These are phyloP conservation scores for Agrotis puta DNA, from an alignment of 2,888 invertebrate species.

Conservation along the genomic window DNA sequence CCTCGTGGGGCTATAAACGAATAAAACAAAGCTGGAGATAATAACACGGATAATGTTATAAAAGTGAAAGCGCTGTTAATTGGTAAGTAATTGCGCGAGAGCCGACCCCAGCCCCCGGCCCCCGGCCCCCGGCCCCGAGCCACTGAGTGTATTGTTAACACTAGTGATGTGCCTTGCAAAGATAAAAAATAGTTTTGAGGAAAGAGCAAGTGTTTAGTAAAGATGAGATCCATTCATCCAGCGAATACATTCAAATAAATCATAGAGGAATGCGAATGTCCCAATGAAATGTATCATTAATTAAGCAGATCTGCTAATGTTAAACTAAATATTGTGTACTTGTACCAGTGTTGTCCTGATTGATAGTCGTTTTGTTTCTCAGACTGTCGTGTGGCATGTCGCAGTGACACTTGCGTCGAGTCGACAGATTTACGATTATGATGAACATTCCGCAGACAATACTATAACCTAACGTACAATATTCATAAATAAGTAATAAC, in stretches of 20 bases:
- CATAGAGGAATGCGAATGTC: neutral
- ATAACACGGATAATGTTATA: constrained; percentile 54
- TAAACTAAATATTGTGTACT: neutral
- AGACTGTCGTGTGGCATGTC: neutral
- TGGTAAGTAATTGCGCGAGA: constrained; percentile 77
- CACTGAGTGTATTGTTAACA: constrained; percentile 14
- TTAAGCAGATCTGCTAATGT: neutral
- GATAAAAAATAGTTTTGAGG: too few species aligned
- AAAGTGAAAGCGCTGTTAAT: constrained; percentile 77
- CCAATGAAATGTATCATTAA: neutral
- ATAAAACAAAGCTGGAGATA: constrained; percentile 27
- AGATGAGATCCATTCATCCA: too few species aligned
- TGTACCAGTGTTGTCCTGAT: constrained; percentile 2
- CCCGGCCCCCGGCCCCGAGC: constrained; percentile 24
- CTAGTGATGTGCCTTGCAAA: constrained; percentile 38
- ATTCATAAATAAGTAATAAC: neutral
- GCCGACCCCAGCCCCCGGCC: constrained; percentile 24
- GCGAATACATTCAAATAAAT: too few species aligned
- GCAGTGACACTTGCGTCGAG: neutral
- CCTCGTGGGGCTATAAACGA: constrained; percentile 8
- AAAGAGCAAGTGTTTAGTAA: too few species aligned
- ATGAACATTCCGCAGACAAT: constrained; percentile 5
- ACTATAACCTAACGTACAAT: neutral
- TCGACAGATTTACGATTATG: constrained; percentile 12
- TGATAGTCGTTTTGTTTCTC: neutral